Conservation (phyloP, 2,797 vertebrate species). For the Nannoperca obscura region DNA sequence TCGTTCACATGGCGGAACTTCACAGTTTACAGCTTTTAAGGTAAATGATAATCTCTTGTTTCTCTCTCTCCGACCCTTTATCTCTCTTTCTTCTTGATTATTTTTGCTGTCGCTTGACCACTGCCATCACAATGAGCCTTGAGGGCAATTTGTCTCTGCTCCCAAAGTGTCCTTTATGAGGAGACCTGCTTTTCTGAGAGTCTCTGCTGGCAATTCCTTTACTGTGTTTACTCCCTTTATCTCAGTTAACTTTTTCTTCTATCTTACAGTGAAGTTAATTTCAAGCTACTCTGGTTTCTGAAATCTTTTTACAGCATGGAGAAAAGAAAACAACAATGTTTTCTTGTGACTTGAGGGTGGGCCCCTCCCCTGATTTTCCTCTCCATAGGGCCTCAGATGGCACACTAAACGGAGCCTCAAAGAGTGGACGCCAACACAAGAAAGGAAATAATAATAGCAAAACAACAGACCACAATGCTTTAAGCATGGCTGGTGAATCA, state of each 20-base stretch:
- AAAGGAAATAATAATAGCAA: slow-evolving; percentile 71
- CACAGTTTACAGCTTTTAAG: slow-evolving; percentile 61
- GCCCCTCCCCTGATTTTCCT: slow-evolving; percentile 23
- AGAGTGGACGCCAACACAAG: slow-evolving; percentile 63
- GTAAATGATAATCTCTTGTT: slow-evolving; percentile 52
- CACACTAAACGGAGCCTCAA: slow-evolving; percentile 58
- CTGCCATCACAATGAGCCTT: slow-evolving; percentile 16
- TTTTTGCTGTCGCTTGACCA: slow-evolving; percentile 14
- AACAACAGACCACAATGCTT: slow-evolving; percentile 76
- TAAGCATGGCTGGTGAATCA: slow-evolving; percentile 74
- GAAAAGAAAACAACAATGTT: slow-evolving; percentile 55
- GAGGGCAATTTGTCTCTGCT: slow-evolving; percentile 23
- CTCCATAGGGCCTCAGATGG: slow-evolving; percentile 53
- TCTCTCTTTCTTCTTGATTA: slow-evolving; percentile 8
- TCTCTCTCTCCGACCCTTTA: slow-evolving; percentile 2
- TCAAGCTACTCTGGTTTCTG: slow-evolving; percentile 53
- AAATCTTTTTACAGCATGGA: slow-evolving; percentile 52
- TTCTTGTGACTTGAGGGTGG: slow-evolving; percentile 52
- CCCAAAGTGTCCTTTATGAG: slow-evolving; percentile 32
- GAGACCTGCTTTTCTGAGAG: slow-evolving; percentile 33
- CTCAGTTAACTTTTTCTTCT: slow-evolving; percentile 53
- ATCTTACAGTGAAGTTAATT: slow-evolving; percentile 64
- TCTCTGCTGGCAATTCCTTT: slow-evolving; percentile 34
- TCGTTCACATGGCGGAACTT: slow-evolving; percentile 62
- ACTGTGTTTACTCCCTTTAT: slow-evolving; percentile 57